These are phyloP conservation scores for Tetrapedia diversipes DNA, from an alignment of 2,888 invertebrate genomes.

Conservation along the genomic window DNA sequence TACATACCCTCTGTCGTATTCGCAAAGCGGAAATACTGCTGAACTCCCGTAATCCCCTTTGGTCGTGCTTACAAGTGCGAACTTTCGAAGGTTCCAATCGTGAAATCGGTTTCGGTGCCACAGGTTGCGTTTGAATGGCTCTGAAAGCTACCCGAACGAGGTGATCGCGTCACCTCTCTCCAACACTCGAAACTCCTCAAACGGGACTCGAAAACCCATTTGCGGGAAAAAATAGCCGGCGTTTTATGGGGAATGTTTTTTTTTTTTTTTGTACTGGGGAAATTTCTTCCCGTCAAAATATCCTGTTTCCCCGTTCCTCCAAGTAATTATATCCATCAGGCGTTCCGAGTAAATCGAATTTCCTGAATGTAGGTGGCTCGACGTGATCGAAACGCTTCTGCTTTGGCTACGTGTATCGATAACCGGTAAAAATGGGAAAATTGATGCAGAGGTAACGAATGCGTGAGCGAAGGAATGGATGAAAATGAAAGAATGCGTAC, in stretches of 20 bases:
- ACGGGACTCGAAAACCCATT: constrained; percentile 21
- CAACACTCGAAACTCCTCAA: constrained; percentile 25
- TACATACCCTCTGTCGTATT: constrained; percentile 64
- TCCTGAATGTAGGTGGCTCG: not conserved
- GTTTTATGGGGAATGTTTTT: constrained; percentile 12
- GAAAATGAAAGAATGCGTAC: too few species aligned
- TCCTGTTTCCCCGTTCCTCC: not conserved
- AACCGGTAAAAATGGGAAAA: too few species aligned
- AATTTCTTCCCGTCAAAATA: not conserved
- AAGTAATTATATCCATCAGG: not conserved
- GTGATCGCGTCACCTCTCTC: constrained; percentile 38
- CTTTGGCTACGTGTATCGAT: not conserved
- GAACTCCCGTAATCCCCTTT: constrained; percentile 64
- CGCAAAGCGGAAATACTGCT: constrained; percentile 65
- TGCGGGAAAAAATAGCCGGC: constrained; percentile 6
- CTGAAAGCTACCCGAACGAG: constrained; percentile 30
- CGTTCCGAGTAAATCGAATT: not conserved
- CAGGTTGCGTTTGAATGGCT: constrained; percentile 58
- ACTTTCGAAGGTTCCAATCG: constrained; percentile 66
- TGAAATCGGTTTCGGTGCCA: constrained; percentile 60
- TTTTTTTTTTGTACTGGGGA: too few species aligned
- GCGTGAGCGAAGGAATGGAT: too few species aligned
- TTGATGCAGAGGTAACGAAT: too few species aligned
- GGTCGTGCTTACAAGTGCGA: constrained; percentile 64
- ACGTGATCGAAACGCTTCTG: not conserved